Base-by-base conservation (phyloP, 2,797 vertebrate species). In the Helicolenus hilgendorfi region DNA sequence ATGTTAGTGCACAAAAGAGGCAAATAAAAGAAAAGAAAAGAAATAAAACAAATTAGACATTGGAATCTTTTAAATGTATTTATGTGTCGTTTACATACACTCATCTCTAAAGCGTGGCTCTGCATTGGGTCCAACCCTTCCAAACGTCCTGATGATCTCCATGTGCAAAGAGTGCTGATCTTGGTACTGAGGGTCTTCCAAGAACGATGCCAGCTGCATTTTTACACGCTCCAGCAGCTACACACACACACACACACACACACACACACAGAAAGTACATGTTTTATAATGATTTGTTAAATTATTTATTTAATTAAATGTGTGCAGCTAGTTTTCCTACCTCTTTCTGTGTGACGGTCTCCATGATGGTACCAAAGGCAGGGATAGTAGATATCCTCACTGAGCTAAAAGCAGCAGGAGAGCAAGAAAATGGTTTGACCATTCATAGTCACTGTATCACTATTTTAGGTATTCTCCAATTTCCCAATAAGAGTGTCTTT, bases 301-400 rank as follows among this genome's bases (percentile, higher is more conserved):
- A 11, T 4, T 20, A 11, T 31, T 15, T 14, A 65, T 58, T 56
- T 0, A 3, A 71, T 35, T 56, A 1, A 53, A n/a, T 7, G 27
- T 29, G 6, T 27, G 18, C 31, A 29, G 11, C 2, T 3, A 5
- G 6, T 53, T 53, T 67, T 75, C 92, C 76, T 97, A 99, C 99
- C 98, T 99, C 99, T 97, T 98, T 98, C 71, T 99, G 99, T 24
- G 98, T 99, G 92, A 99, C 98, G 0, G 99, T 99, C 97, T 99
- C 98, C 99, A 99, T 99, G 92, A 99, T 99, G 87, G 99, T 99
- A 71, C 99, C 99, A 95, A 99, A 99, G 67, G 99, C 99, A 82
- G 99, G 99, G 86, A 99, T 99, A 79, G 99, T 99, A 84, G 99
- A 98, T 97, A 99, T 99, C 95, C 99, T 98, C 90, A 99, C 99